These are phyloP conservation scores for Brachyptera risi DNA, from an alignment of 2,888 invertebrate species.

Conservation along the genomic window DNA sequence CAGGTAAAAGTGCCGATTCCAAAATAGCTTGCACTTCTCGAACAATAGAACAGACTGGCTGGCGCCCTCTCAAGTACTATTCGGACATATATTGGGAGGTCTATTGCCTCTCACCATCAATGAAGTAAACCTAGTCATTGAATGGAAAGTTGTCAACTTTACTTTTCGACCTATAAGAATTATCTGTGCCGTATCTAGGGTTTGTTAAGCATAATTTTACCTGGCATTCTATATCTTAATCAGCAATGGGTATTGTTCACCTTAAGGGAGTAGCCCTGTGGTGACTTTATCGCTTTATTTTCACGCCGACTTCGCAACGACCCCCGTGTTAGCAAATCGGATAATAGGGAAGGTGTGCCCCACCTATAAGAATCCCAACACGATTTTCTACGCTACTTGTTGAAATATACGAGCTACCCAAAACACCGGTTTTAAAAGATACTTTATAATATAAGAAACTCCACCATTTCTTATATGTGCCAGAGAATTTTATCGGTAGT, in stretches of 20 bases:
- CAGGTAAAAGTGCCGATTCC: not conserved
- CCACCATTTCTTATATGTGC: no score
- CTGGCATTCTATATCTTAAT: not conserved
- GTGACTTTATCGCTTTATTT: not conserved
- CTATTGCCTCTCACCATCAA: slow-evolving; percentile 5
- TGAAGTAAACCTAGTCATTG: not conserved
- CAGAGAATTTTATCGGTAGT: no score
- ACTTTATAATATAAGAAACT: no score
- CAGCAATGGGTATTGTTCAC: not conserved
- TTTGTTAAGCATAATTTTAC: not conserved
- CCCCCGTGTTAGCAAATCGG: not conserved
- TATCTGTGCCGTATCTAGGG: no score
- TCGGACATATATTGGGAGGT: not conserved
- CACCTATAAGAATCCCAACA: not conserved
- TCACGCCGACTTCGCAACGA: not conserved
- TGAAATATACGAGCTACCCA: no score
- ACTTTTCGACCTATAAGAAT: no score
- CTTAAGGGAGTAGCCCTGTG: slow-evolving; percentile 5
- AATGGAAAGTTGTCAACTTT: slow-evolving; percentile 11
- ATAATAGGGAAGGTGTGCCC: not conserved
- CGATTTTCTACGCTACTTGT: slow-evolving; percentile 2
- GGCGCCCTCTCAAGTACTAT: not conserved
- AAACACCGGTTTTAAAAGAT: no score
- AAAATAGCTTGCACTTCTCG: not conserved
- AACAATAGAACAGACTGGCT: not conserved